Percentiles rank a stretch among this genome's conserved stretches.
Conservation (phyloP, 2,888 invertebrate genomes). For the Orthonychiurus folsomi region DNA sequence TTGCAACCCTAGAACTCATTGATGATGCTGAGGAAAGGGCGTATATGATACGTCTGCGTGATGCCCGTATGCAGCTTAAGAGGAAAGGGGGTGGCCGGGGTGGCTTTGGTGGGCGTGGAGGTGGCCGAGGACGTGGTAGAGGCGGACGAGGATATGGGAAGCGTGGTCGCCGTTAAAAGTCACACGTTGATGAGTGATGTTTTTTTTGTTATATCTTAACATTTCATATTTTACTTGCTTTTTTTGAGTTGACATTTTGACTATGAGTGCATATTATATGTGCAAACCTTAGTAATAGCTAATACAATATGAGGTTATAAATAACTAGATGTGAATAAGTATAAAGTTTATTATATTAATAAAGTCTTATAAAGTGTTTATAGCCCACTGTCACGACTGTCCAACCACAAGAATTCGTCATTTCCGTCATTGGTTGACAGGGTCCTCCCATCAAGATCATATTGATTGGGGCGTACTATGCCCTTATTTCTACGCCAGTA, state of each 20-base stretch:
- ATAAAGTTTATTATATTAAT: neutral
- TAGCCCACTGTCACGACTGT: constrained; percentile 19
- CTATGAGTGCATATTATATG: no score
- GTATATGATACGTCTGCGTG: constrained; percentile 12
- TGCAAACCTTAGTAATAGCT: no score
- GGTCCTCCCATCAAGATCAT: constrained; percentile 30
- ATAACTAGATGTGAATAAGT: no score
- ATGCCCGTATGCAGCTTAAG: constrained; percentile 11
- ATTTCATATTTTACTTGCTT: no score
- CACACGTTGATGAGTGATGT: neutral
- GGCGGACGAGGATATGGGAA: constrained; percentile 17
- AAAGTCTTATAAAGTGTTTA: constrained; percentile 1
- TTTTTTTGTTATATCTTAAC: neutral
- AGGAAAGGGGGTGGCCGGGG: constrained; percentile 23
- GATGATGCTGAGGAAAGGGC: constrained; percentile 60
- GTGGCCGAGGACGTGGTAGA: constrained; percentile 13
- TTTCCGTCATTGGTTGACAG: constrained; percentile 27
- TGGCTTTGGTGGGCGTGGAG: constrained; percentile 18
- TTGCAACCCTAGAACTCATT: constrained; percentile 48
- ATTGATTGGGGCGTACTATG: constrained; percentile 26
- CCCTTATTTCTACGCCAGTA: constrained; percentile 33
- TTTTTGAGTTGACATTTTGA: no score
- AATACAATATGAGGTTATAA: no score
- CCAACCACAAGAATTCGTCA: constrained; percentile 33
- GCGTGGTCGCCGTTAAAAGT: constrained; percentile 12